Base-by-base conservation (phyloP, 2,797 vertebrate genomes). In the Sitta carolinensis region DNA sequence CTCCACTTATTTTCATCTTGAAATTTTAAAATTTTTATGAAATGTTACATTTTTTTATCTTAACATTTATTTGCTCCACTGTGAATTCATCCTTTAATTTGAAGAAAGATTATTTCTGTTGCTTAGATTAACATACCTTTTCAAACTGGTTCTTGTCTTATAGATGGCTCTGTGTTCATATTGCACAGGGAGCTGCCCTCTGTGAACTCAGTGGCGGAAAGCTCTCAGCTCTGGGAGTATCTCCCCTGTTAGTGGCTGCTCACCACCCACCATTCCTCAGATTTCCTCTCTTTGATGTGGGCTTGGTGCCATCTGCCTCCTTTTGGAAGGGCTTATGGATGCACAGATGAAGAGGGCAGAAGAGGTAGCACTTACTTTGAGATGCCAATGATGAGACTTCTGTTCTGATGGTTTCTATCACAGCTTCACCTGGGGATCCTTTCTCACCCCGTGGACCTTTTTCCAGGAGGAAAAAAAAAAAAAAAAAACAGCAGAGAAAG, bases 391-490 rank as follows among this genome's bases (percentile, higher is more conserved):
- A 91, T 45, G 86, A 94, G 32, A 88, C 93, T 74, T 98, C 84
- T 47, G 89, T 77, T 93, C 94, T 97, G 64, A 95, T 86, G 13
- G 94, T 97, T 69, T 93, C 96, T 75, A 95, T n/a, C 50, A 97
- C 32, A 2, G 98, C 96, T 89, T 98, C 98, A 3, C 98, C 98
- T 70, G 97, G 68, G 8, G 97, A 94, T 58, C 99, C 99, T 54
- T 93, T 97, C 34, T 98, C 98, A 3, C 98, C 98, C 25, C 97
- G 97, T n/a, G 98, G 98, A 92, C 99, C 98, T 98, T 98, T 98
- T 92, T 45, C 12, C 25, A 69, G 30, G 25, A 9, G 23, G 30
- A 34, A 40, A 40, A 50, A 29, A 29, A 54, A 29, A 29, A 40
- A 40, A 45, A 50, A 38, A 32, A 66, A 30, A 2, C 13, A 69